A percentile compares a stretch with the other conserved stretches of the same genome.
phyloP scores from a whole-genome alignment of 2,797 vertebrate genomes.

The Molossus alvarezi region DNA sequence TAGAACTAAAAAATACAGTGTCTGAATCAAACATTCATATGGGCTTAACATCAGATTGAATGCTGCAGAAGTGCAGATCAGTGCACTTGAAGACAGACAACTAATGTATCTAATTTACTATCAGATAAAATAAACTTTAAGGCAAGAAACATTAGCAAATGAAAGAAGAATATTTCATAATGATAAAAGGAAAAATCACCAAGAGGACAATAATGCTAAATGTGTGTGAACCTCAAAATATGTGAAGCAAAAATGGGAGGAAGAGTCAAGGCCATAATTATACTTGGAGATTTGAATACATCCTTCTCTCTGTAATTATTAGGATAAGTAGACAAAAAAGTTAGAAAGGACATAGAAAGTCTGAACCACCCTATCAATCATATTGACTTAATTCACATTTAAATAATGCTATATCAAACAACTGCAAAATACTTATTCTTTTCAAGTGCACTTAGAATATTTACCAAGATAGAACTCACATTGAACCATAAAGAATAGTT shows the following conservation, averaged over 20 bases:
- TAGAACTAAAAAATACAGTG: conserved; percentile 48
- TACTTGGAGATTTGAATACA: not conserved
- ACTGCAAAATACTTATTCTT: conserved; percentile 26
- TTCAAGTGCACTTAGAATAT: conserved; percentile 29
- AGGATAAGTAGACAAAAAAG: not conserved
- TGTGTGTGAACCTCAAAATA: conserved; percentile 8
- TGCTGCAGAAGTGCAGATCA: not conserved
- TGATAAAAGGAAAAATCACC: conserved; percentile 9
- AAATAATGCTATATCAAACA: not conserved
- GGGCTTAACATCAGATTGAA: conserved; percentile 16
- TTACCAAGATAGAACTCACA: conserved; percentile 45
- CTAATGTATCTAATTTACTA: not conserved
- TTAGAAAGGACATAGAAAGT: not conserved
- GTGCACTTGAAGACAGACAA: not conserved
- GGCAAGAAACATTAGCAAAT: not conserved
- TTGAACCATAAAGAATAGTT: not conserved
- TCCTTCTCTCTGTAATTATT: not conserved
- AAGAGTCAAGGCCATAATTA: not conserved
- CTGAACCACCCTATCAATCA: not conserved
- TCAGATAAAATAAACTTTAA: conserved; percentile 30
- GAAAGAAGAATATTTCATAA: conserved; percentile 14
- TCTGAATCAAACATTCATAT: conserved; percentile 16
- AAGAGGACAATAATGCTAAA: conserved; percentile 11
- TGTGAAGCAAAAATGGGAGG: conserved; percentile 8
- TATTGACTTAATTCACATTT: not conserved